phyloP scores from a whole-genome alignment of 1,140 invertebrate species.

The Zelostemma sp. region DNA sequence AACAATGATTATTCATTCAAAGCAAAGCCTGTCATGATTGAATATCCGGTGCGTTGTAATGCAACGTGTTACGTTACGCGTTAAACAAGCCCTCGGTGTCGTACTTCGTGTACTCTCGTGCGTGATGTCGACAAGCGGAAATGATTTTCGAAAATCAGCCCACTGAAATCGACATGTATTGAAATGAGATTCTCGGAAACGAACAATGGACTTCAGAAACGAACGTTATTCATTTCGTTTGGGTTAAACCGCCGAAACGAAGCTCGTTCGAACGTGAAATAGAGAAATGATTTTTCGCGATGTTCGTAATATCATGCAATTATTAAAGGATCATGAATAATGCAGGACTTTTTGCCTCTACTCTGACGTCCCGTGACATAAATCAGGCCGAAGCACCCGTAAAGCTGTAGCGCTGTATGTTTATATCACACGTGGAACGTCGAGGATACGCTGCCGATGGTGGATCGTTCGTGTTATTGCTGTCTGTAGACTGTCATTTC shows the following conservation, averaged over 20 bases:
- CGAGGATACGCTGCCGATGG: not conserved
- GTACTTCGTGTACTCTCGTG: not conserved
- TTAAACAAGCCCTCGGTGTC: not conserved
- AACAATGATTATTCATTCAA: conserved; percentile 10
- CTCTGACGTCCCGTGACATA: not conserved
- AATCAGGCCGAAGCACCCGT: not conserved
- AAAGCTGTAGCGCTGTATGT: not conserved
- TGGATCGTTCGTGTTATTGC: conserved; percentile 24
- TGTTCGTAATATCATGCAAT: too few species aligned
- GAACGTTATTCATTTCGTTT: too few species aligned
- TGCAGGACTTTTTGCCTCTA: not conserved
- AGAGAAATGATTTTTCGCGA: too few species aligned
- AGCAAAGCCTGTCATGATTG: not conserved
- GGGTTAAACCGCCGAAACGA: too few species aligned
- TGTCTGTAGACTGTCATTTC: conserved; percentile 46
- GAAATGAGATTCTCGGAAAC: too few species aligned
- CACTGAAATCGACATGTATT: not conserved
- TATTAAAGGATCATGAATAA: not conserved
- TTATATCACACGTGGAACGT: not conserved
- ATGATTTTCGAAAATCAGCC: not conserved
- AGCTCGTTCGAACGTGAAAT: too few species aligned
- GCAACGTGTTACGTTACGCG: conserved; percentile 19
- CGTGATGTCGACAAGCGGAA: not conserved
- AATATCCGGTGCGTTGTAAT: conserved; percentile 23
- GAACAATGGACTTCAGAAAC: too few species aligned